Conservation (phyloP, 2,888 invertebrate genomes). For the Tanypteryx hageni region DNA sequence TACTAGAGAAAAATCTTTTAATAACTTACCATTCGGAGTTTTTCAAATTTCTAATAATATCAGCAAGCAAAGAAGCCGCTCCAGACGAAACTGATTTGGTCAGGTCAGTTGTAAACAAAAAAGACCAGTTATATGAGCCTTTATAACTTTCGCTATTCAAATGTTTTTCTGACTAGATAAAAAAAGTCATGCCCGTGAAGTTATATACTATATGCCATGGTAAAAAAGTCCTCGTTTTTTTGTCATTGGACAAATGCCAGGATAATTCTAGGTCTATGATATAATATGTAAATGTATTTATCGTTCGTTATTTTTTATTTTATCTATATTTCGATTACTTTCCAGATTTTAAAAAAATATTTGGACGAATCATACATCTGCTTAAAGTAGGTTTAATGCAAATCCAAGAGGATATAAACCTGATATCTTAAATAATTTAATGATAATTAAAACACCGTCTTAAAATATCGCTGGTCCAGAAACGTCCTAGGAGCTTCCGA, state of each 20-base stretch:
- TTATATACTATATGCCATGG: no score
- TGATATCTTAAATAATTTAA: no score
- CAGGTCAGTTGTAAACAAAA: slow-evolving; percentile 45
- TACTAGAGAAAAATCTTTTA: background rate
- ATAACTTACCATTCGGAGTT: slow-evolving; percentile 30
- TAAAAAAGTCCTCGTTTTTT: background rate
- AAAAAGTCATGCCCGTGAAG: no score
- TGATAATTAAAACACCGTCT: background rate
- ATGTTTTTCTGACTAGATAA: background rate
- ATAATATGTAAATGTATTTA: no score
- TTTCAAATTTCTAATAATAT: slow-evolving; percentile 34
- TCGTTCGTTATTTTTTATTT: no score
- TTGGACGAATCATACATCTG: no score
- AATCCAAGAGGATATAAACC: no score
- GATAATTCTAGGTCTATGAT: no score
- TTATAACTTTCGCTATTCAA: slow-evolving; percentile 40
- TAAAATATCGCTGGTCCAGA: slow-evolving; percentile 31
- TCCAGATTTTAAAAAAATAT: no score
- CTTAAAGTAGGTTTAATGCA: no score
- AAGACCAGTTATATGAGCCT: background rate
- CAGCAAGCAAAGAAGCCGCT: slow-evolving; percentile 57
- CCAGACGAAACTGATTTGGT: slow-evolving; percentile 16
- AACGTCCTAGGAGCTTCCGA: slow-evolving; percentile 9
- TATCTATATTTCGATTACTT: no score
- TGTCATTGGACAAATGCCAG: no score